phyloP scores from a whole-genome alignment of 2,113 vertebrate genomes.

The Empidonax traillii region DNA sequence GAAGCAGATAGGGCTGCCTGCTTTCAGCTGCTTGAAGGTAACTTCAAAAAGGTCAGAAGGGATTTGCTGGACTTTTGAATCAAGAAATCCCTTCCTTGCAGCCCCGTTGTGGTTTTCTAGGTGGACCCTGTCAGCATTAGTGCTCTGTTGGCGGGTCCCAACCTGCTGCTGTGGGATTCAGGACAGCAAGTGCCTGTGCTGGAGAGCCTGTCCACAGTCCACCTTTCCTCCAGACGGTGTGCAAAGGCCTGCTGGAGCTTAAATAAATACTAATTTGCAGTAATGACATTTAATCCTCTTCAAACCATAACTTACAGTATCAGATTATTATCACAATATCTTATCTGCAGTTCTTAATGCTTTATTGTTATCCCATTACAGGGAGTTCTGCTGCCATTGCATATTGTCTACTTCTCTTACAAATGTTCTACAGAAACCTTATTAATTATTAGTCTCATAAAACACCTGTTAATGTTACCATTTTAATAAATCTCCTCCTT shows the following conservation, averaged over 20 bases:
- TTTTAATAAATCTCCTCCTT: constrained; percentile 70
- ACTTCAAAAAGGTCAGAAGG: background rate
- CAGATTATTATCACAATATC: constrained; percentile 50
- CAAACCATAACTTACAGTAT: constrained; percentile 43
- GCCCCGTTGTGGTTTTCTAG: accelerated
- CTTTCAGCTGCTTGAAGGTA: background rate
- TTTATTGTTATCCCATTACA: constrained; percentile 67
- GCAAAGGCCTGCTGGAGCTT: background rate
- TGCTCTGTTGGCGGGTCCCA: background rate
- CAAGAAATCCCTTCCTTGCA: accelerated
- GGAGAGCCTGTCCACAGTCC: background rate
- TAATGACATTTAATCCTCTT: constrained; percentile 48
- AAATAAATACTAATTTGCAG: constrained; percentile 50
- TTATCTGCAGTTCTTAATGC: constrained; percentile 53
- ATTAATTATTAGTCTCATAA: constrained; percentile 72
- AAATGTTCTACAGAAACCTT: constrained; percentile 67
- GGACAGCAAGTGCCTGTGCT: background rate
- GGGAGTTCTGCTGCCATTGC: constrained; percentile 50
- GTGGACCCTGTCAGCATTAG: accelerated
- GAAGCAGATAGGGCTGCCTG: background rate
- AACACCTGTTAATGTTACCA: constrained; percentile 66
- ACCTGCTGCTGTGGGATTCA: accelerated
- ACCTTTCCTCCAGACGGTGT: background rate
- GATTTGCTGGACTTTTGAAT: background rate
- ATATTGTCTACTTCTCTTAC: constrained; percentile 66